Conservation (phyloP, 1,140 invertebrate species). For the Tetragonula clypearis region DNA sequence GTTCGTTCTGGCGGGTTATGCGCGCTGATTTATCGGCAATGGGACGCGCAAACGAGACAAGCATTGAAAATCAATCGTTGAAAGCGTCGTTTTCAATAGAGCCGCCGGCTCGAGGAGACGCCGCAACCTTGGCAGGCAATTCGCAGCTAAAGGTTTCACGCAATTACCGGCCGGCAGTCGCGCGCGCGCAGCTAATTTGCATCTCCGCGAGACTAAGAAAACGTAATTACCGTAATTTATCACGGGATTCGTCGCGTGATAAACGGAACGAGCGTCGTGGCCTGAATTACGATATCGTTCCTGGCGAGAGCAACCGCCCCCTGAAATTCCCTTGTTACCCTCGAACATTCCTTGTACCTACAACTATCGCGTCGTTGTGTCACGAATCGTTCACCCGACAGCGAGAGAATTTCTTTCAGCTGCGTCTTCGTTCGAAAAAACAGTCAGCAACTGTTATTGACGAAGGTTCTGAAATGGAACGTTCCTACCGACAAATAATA, state of each 20-base stretch:
- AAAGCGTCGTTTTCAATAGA: slow-evolving; percentile 6
- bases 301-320: not conserved
- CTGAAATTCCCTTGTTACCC: not conserved
- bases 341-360: not conserved
- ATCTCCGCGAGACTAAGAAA: slow-evolving; percentile 7
- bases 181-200: slow-evolving; percentile 4
- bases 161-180: not conserved
- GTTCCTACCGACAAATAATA: too few species aligned
- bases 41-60: not conserved
- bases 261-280: not conserved
- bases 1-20: not conserved
- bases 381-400: not conserved
- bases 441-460: too few species aligned
- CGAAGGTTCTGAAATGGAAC: too few species aligned
- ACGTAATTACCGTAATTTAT: slow-evolving; percentile 31
- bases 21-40: not conserved
- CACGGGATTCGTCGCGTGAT: slow-evolving; percentile 1
- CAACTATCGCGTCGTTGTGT: not conserved
- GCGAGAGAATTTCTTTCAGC: too few species aligned
- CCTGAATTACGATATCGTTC: slow-evolving; percentile 16
- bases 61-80: slow-evolving; percentile 8
- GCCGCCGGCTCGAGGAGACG: not conserved
- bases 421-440: too few species aligned
- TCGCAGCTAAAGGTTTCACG: slow-evolving; percentile 17
- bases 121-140: not conserved